These are phyloP conservation scores for Corynorhinus townsendii DNA, from an alignment of 2,113 vertebrate species.

Conservation along the genomic window DNA sequence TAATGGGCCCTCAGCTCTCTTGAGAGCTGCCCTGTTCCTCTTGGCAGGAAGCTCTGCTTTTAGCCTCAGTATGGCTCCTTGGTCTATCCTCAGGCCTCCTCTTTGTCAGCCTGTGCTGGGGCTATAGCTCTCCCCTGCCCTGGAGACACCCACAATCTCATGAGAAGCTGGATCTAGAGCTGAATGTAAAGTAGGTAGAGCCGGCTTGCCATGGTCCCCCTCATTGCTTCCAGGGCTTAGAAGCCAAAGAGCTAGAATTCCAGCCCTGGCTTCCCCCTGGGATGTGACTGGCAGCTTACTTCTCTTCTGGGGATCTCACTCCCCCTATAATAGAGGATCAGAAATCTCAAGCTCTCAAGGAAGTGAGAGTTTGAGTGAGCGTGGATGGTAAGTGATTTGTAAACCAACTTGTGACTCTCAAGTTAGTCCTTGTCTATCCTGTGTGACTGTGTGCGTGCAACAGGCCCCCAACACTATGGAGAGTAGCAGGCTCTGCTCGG, in stretches of 20 bases:
- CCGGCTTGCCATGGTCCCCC: not conserved
- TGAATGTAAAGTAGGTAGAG: not conserved
- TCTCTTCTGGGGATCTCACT: not conserved
- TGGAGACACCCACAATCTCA: not conserved
- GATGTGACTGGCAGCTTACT: not conserved
- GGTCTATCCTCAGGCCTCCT: not conserved
- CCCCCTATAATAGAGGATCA: not conserved
- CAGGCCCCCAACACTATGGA: not conserved
- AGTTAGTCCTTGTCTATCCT: not conserved
- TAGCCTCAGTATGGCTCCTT: not conserved
- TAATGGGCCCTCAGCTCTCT: not conserved
- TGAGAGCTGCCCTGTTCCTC: not conserved
- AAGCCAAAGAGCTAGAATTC: not conserved
- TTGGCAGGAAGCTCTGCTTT: constrained; percentile 7
- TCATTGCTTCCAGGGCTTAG: not conserved
- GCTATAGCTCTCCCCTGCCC: not conserved
- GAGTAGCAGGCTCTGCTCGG: not conserved
- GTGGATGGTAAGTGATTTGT: not conserved
- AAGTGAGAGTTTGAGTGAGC: not conserved
- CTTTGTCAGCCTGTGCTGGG: not conserved
- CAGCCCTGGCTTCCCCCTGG: not conserved
- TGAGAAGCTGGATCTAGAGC: not conserved
- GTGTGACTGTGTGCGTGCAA: not conserved
- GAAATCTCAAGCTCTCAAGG: not conserved
- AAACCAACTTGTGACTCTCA: not conserved